These are phyloP conservation scores for Buathra laborator DNA, from an alignment of 2,888 invertebrate species.

Conservation along the genomic window DNA sequence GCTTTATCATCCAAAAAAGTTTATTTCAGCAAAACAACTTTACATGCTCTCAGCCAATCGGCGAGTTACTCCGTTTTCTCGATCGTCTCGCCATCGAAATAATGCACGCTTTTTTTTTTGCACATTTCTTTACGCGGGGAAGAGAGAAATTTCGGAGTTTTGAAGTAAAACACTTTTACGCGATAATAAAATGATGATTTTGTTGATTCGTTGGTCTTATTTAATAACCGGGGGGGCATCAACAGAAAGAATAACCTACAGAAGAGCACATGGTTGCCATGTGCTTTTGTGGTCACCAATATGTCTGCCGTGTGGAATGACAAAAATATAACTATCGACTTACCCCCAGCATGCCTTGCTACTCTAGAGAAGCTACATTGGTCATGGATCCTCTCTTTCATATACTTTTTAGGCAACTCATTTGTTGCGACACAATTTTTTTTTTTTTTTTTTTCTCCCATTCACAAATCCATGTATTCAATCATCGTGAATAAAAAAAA, in stretches of 20 bases:
- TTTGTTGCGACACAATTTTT: background rate
- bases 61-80: background rate
- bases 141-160: background rate
- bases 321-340: slow-evolving; percentile 74
- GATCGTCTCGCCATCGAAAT: background rate
- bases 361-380: slow-evolving; percentile 35
- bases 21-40: background rate
- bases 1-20: background rate
- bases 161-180: background rate
- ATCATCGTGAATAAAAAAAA: background rate
- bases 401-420: slow-evolving; percentile 8
- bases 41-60: background rate
- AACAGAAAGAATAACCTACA: slow-evolving; percentile 52
- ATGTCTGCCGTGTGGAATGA: slow-evolving; percentile 73
- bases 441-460: slow-evolving; percentile 37
- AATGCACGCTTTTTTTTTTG: background rate
- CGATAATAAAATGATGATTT: background rate
- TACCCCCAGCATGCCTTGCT: slow-evolving; percentile 52
- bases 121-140: background rate
- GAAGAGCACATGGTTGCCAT: slow-evolving; percentile 69
- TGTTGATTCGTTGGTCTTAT: background rate
- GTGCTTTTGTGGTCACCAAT: slow-evolving; percentile 71
- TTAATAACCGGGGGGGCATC: background rate
- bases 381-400: slow-evolving; percentile 27
- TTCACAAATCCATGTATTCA: background rate